Percentiles rank a stretch among this genome's conserved stretches.
phyloP scores from a whole-genome alignment of 2,113 vertebrate species.

The Accipiter cooperii region DNA sequence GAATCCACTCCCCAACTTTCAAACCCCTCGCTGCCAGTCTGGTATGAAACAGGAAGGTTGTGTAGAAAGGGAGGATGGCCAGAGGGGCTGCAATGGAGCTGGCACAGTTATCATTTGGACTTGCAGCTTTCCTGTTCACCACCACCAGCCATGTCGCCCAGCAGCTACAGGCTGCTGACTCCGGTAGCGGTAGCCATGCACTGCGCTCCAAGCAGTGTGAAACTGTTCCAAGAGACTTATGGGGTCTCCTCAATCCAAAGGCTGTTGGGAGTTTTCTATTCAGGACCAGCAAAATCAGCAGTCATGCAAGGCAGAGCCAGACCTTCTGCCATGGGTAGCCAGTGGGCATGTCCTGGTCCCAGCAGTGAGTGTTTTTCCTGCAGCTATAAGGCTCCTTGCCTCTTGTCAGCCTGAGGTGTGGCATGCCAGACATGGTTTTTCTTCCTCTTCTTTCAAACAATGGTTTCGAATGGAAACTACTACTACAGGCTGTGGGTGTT shows the following conservation, averaged over 20 bases:
- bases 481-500: background rate
- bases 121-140: background rate
- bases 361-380: background rate
- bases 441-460: background rate
- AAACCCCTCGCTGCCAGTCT: background rate
- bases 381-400: background rate
- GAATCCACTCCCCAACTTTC: background rate
- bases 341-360: no score
- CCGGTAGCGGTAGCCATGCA: no score
- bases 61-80: background rate
- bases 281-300: background rate
- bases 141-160: background rate
- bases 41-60: background rate
- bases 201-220: fast-evolving
- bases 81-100: background rate
- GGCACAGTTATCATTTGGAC: background rate
- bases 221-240: background rate
- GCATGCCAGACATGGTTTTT: background rate
- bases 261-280: background rate
- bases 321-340: background rate
- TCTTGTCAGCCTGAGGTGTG: background rate
- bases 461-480: background rate
- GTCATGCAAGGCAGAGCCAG: background rate
- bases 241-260: background rate
- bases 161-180: background rate